phyloP scores from a whole-genome alignment of 1,140 invertebrate species.

The Drosophila nikananu region DNA sequence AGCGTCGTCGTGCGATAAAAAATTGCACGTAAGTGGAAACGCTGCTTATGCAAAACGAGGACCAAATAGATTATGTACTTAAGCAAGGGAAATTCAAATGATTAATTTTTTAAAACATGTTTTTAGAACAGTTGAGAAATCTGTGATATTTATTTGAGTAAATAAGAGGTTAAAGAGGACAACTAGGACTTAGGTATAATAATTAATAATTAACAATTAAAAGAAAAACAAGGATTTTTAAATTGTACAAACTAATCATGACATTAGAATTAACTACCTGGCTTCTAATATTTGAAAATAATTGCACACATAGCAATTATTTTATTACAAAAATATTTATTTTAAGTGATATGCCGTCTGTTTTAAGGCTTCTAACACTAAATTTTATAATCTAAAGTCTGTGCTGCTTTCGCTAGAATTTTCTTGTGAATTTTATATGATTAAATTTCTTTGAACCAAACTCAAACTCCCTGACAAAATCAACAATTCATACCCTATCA shows the following conservation, averaged over 20 bases:
- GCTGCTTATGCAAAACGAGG: slow-evolving; percentile 31
- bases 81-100: neutral
- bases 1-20: slow-evolving; percentile 41
- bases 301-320: neutral
- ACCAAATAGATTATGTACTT: slow-evolving; percentile 26
- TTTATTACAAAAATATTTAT: neutral
- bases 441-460: neutral
- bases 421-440: neutral
- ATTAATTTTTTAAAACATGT: slow-evolving; percentile 4
- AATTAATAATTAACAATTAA: no score
- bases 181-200: no score
- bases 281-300: neutral
- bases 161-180: no score
- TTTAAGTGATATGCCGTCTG: no score
- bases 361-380: neutral
- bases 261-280: no score
- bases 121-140: neutral
- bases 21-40: slow-evolving; percentile 28
- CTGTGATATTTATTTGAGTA: neutral
- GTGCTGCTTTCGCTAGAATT: neutral
- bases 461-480: slow-evolving; percentile 11
- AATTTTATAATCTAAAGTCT: neutral
- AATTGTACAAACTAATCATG: neutral
- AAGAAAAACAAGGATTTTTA: neutral
- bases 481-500: slow-evolving; percentile 30